These are phyloP conservation scores for Caenorhabditis plicata DNA, from an alignment of 2,888 invertebrate genomes.

Conservation along the genomic window DNA sequence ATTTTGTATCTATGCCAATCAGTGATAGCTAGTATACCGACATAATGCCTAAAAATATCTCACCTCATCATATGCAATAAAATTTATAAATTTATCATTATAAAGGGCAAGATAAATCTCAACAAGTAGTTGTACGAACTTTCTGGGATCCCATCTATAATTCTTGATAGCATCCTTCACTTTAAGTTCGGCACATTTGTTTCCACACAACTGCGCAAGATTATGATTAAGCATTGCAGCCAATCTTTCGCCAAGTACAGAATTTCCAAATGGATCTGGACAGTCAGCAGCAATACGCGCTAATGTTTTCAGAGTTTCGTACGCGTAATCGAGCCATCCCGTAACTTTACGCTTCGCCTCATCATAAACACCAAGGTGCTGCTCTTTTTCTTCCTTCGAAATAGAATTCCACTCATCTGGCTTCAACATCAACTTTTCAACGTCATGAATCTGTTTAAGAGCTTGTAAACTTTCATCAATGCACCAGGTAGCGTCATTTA, in stretches of 20 bases:
- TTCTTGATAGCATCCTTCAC: conserved; percentile 78
- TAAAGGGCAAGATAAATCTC: conserved; percentile 95
- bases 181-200: conserved; percentile 59
- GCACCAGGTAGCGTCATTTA: conserved; percentile 94
- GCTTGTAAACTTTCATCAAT: conserved; percentile 92
- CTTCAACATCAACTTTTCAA: conserved; percentile 80
- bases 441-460: conserved; percentile 74
- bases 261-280: conserved; percentile 87
- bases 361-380: conserved; percentile 39
- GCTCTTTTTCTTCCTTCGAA: conserved; percentile 44
- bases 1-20: background rate
- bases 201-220: conserved; percentile 83
- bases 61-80: conserved; percentile 92
- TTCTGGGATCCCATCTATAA: conserved; percentile 95
- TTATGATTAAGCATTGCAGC: conserved; percentile 99
- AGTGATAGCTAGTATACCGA: no score
- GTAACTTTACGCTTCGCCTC: conserved; percentile 66
- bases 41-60: background rate
- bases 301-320: conserved; percentile 95
- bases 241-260: conserved; percentile 82
- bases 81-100: conserved; percentile 72
- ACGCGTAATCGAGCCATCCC: conserved; percentile 69
- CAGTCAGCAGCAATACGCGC: conserved; percentile 89
- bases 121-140: conserved; percentile 85
- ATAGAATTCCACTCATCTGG: conserved; percentile 46